Percentiles rank a stretch among this genome's conserved stretches.
Conservation (phyloP, 2,888 invertebrate species). For the Caenorhabditis uteleia region DNA sequence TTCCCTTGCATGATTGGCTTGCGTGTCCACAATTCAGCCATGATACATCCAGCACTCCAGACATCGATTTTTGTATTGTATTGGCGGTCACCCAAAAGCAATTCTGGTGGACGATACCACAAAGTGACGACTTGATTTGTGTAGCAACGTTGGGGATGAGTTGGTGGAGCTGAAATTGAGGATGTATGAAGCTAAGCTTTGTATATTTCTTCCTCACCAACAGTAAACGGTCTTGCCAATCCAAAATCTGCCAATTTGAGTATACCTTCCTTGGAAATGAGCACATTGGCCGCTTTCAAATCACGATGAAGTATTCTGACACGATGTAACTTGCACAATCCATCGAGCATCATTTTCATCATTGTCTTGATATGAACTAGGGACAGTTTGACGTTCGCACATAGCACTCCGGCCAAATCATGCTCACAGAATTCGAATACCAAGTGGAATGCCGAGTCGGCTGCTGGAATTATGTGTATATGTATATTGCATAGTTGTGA, state of each 20-base stretch:
- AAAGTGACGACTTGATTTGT: constrained; percentile 97
- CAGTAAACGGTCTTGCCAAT: constrained; percentile 79
- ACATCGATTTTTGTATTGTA: constrained; percentile 96
- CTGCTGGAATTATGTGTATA: too few relatives aligned
- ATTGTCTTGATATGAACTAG: constrained; percentile 97
- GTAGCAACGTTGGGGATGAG: constrained; percentile 73
- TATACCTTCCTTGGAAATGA: constrained; percentile 92
- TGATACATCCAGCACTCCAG: constrained; percentile 91
- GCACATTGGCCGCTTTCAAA: constrained; percentile 98
- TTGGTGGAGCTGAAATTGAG: not conserved
- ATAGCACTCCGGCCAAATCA: constrained; percentile 89
- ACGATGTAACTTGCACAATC: constrained; percentile 90
- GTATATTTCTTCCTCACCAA: constrained; percentile 14
- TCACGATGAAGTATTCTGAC: constrained; percentile 88
- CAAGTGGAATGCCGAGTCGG: constrained; percentile 78
- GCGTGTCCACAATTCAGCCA: constrained; percentile 99
- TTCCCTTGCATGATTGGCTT: constrained; percentile 80
- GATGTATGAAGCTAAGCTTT: constrained; percentile 72
- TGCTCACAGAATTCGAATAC: constrained; percentile 99
- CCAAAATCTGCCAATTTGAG: constrained; percentile 97
- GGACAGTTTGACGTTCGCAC: constrained; percentile 86
- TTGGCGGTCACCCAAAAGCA: constrained; percentile 75
- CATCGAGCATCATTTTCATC: constrained; percentile 78
- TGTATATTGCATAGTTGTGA: constrained; percentile 2
- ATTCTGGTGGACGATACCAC: constrained; percentile 81